Percentiles rank a stretch among this genome's conserved stretches.
Conservation (phyloP, 1,140 invertebrate species). For the Megalonaias nervosa region DNA sequence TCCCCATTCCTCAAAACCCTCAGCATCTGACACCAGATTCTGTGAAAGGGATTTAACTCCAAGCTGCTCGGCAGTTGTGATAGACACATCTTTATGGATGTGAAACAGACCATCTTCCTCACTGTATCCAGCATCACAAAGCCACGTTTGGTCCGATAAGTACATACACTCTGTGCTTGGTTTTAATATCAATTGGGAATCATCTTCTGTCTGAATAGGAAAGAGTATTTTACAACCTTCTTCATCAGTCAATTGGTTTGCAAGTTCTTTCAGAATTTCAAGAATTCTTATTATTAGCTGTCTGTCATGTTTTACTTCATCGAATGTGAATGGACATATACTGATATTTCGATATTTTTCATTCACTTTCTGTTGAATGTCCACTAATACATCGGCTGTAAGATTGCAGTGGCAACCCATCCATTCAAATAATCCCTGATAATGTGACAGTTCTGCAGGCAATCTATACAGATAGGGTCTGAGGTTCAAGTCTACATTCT, state of each 20-base stretch:
- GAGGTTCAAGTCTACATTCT: background rate
- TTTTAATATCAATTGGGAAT: conserved; percentile 24
- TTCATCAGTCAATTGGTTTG: conserved; percentile 5
- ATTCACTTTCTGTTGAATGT: conserved; percentile 2
- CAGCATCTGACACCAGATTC: conserved; percentile 22
- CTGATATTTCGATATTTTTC: background rate
- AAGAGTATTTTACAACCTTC: background rate
- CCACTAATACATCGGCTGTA: background rate
- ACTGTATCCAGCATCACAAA: conserved; percentile 29
- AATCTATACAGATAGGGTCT: background rate
- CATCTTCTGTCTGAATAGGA: conserved; percentile 2
- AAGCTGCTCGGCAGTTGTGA: conserved; percentile 27
- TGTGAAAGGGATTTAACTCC: conserved; percentile 46
- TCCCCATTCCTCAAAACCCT: conserved; percentile 41
- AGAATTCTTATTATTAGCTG: background rate
- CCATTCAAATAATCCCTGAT: conserved; percentile 4
- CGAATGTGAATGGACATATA: too few species aligned
- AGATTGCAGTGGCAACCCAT: conserved; percentile 2
- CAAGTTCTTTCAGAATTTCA: background rate
- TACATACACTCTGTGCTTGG: conserved; percentile 34
- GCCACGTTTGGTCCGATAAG: background rate
- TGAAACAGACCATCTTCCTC: conserved; percentile 35
- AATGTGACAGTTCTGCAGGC: conserved; percentile 9
- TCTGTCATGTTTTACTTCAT: background rate
- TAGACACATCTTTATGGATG: conserved; percentile 38